These are phyloP conservation scores for Leptatherina wallacei DNA, from an alignment of 2,797 vertebrate species.

Conservation along the genomic window DNA sequence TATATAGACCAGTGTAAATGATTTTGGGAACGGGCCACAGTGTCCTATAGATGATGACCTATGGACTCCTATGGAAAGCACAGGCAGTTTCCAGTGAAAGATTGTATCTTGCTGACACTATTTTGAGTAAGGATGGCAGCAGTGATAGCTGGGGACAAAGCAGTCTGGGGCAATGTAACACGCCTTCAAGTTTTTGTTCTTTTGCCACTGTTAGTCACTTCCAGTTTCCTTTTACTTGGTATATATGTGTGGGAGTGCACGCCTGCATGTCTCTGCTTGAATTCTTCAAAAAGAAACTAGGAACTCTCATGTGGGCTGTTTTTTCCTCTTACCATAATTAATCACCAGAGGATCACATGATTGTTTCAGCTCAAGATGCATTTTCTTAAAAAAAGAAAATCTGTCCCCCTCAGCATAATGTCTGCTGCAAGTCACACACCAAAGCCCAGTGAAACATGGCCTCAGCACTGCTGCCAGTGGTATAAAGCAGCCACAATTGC, in stretches of 20 bases:
- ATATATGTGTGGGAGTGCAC: conserved; percentile 22
- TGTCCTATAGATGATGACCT: conserved; percentile 60
- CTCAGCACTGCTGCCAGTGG: conserved; percentile 50
- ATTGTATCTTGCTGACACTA: conserved; percentile 32
- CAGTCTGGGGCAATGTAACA: conserved; percentile 16
- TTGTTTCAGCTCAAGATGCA: conserved; percentile 42
- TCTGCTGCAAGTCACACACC: conserved; percentile 53
- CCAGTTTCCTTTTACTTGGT: conserved; percentile 23
- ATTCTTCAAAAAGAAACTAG: conserved; percentile 35
- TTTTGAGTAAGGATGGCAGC: conserved; percentile 25
- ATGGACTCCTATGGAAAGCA: conserved; percentile 41
- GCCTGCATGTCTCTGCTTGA: conserved; percentile 25
- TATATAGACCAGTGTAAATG: conserved; percentile 68
- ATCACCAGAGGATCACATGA: conserved; percentile 63
- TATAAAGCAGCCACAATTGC: conserved; percentile 47
- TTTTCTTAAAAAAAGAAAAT: conserved; percentile 36
- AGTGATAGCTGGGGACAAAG: conserved; percentile 49
- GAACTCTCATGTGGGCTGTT: conserved; percentile 38
- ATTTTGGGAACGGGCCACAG: conserved; percentile 52
- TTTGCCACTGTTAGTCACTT: conserved; percentile 45
- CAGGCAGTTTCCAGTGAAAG: conserved; percentile 41
- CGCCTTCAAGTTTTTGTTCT: conserved; percentile 37
- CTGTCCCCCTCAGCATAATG: conserved; percentile 37
- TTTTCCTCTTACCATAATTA: conserved; percentile 63
- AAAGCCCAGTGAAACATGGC: conserved; percentile 52